Evolutionary conservation across 2,888 invertebrate species (phyloP), one percentile per base, ranked within the genome.

Genomic region (Pandemis cinnamomeana): DNA sequence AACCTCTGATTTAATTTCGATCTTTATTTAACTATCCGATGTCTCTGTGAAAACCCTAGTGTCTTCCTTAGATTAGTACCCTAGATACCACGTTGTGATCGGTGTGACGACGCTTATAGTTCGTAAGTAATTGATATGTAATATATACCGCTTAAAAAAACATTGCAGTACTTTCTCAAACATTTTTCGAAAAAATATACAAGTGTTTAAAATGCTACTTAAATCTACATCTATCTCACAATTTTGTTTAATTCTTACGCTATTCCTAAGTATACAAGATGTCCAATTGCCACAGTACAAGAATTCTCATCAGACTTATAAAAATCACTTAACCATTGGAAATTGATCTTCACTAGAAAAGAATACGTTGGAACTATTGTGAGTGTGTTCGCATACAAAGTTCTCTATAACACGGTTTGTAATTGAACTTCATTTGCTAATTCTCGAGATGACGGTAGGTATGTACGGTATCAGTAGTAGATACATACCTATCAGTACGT

Each of bases 61-160:
- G 81, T 82, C 86, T 87, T 87, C 86, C 85, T 84, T 81, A 80
- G 77, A 75, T 75, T 82, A 82, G 83, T 83, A 79, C 84, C 86
- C 87, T 80, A 83, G 80, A 84, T 82, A 83, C 81, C 81, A 84
- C 86, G 83, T 83, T 89, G 89, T 93, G 91, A 91, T 93, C 87
- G 91, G 88, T 92, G 92, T 93, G 86, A 92, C 86, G 87, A 92
- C 92, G 93, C 93, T 93, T 93, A 92, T 92, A 92, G 90, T 77
- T 77, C 51, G 67, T 85, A 82, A 85, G 81, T 66, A 80, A 87
- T 80, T 83, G 81, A 86, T 87, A 81, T 83, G 85, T 73, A 82
- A 84, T 84, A 81, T 78, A 77, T 79, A 77, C 78, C 76, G 77
- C 71, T 55, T 55, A n/a, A 70, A 60, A 60, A 42, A 61, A 53